Conservation (phyloP, 2,888 invertebrate genomes). For the Parnassius mnemosyne region DNA sequence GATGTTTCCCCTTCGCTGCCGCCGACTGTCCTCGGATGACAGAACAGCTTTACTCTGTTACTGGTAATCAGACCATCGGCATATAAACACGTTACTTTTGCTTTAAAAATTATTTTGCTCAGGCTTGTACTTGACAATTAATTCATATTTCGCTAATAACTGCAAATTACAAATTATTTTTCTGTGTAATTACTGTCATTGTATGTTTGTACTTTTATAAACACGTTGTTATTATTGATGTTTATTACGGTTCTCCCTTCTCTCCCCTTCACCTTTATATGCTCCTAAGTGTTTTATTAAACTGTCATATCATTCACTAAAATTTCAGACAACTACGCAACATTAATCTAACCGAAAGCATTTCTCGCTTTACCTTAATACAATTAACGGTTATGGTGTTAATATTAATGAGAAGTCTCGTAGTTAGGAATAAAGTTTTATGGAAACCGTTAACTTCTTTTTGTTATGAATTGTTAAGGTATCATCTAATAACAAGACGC, state of each 20-base stretch:
- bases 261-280: no score
- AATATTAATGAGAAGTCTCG: background rate
- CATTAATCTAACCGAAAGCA: background rate
- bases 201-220: no score
- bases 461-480: no score
- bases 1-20: constrained; percentile 61
- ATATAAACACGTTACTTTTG: constrained; percentile 46
- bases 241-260: no score
- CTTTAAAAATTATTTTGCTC: constrained; percentile 50
- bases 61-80: constrained; percentile 58
- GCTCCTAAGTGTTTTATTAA: no score
- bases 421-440: background rate
- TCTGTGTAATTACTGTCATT: background rate
- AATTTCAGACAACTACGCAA: no score
- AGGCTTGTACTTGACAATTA: constrained; percentile 33
- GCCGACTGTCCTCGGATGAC: constrained; percentile 57
- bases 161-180: background rate
- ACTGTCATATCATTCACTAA: no score
- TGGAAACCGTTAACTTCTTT: no score
- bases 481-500: background rate
- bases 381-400: background rate
- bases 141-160: constrained; percentile 11
- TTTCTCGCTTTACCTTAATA: background rate
- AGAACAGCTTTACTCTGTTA: constrained; percentile 69
- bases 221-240: no score